A percentile compares a stretch with the other conserved stretches of the same genome.
Conservation (phyloP, 2,888 invertebrate genomes). For the Scrobipalpa atriplicella region DNA sequence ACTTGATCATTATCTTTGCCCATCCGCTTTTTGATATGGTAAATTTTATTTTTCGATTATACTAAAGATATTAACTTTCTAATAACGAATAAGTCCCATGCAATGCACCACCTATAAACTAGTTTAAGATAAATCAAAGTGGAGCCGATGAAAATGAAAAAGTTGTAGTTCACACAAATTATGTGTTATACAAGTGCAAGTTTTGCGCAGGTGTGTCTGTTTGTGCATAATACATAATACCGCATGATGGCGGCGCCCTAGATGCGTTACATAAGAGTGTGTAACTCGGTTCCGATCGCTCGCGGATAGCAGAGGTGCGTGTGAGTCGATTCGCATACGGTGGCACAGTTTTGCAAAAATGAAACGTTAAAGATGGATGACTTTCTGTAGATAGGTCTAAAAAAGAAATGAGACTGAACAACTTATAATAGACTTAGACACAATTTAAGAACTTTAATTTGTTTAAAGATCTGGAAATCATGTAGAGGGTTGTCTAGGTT, state of each 20-base stretch:
- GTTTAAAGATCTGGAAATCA: too few species aligned
- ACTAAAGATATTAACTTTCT: background rate
- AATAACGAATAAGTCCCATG: background rate
- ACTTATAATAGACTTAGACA: too few species aligned
- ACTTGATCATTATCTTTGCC: too few species aligned
- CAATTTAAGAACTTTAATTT: too few species aligned
- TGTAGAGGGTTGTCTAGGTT: too few species aligned
- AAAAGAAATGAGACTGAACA: too few species aligned
- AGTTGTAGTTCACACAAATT: slow-evolving; percentile 18
- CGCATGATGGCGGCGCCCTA: background rate
- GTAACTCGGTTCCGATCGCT: background rate
- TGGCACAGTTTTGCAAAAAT: background rate
- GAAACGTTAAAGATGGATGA: too few species aligned
- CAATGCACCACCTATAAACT: background rate
- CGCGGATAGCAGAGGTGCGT: background rate
- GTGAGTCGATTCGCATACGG: background rate
- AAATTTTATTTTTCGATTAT: background rate
- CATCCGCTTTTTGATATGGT: too few species aligned
- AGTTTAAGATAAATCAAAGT: background rate
- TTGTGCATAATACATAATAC: background rate
- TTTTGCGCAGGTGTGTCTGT: slow-evolving; percentile 11
- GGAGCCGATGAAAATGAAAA: background rate
- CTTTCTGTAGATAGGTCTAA: too few species aligned
- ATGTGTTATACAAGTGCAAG: slow-evolving; percentile 4
- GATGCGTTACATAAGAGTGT: background rate